A percentile compares a stretch with the other conserved stretches of the same genome.
These are phyloP conservation scores for Listronotus bonariensis DNA, from an alignment of 1,140 invertebrate genomes.

Conservation along the genomic window DNA sequence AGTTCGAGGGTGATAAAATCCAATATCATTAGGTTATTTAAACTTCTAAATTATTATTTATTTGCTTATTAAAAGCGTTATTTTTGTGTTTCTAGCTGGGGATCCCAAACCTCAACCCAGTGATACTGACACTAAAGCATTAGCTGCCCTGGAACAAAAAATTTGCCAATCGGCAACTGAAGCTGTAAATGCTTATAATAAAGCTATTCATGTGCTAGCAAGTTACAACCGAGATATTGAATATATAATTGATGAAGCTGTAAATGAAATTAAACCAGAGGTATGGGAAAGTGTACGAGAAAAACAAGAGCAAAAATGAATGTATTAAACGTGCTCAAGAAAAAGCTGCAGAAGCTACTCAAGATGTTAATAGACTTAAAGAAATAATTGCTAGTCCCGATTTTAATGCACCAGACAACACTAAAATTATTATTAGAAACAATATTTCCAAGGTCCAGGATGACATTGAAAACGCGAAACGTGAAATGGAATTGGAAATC, in stretches of 20 bases:
- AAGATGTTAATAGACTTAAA: slow-evolving; percentile 47
- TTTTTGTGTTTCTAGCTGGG: slow-evolving; percentile 33
- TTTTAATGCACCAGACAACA: slow-evolving; percentile 54
- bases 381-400: slow-evolving; percentile 46
- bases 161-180: slow-evolving; percentile 60
- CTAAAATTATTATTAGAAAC: slow-evolving; percentile 51
- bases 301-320: slow-evolving; percentile 61
- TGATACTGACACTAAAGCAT: slow-evolving; percentile 50
- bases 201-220: slow-evolving; percentile 60
- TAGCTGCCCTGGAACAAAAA: slow-evolving; percentile 62
- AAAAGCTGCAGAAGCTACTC: slow-evolving; percentile 54
- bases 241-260: slow-evolving; percentile 62
- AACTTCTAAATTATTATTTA: too few species aligned
- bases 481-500: slow-evolving; percentile 62
- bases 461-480: slow-evolving; percentile 65
- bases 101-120: slow-evolving; percentile 40
- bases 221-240: slow-evolving; percentile 67
- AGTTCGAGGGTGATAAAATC: too few species aligned
- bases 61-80: too few species aligned
- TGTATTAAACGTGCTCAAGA: slow-evolving; percentile 60
- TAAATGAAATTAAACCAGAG: slow-evolving; percentile 59
- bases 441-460: slow-evolving; percentile 67
- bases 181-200: slow-evolving; percentile 62
- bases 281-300: slow-evolving; percentile 66
- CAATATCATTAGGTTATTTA: too few species aligned